Percentiles rank a stretch among this genome's conserved stretches.
Conservation (phyloP, 1,140 invertebrate species). For the Temnothorax longispinosus region DNA sequence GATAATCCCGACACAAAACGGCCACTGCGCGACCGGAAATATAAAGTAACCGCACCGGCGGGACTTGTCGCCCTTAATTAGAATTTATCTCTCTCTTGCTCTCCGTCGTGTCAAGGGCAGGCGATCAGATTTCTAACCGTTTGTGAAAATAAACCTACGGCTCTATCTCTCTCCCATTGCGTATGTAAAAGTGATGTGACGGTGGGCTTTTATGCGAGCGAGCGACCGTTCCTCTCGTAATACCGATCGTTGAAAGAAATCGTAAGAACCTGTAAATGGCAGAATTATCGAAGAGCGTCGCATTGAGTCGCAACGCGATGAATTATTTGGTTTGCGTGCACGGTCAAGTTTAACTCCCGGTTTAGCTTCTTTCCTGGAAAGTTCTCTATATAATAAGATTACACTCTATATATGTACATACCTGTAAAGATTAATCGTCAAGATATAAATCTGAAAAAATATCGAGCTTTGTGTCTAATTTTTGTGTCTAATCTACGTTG, state of each 20-base stretch:
- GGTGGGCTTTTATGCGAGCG: neutral
- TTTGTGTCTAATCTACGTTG: neutral
- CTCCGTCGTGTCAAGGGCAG: slow-evolving; percentile 15
- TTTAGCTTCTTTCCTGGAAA: neutral
- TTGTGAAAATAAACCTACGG: slow-evolving; percentile 33
- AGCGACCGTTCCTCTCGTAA: neutral
- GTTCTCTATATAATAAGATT: neutral
- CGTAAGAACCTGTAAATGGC: neutral
- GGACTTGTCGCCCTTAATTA: slow-evolving; percentile 70
- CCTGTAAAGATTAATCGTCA: neutral
- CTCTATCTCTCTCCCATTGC: neutral
- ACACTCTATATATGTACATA: neutral
- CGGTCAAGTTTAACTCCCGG: neutral
- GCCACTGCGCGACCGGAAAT: slow-evolving; percentile 62
- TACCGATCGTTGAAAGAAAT: neutral
- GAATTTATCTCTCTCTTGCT: slow-evolving; percentile 67
- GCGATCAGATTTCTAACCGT: slow-evolving; percentile 5
- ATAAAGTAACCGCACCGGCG: slow-evolving; percentile 63
- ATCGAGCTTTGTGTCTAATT: neutral
- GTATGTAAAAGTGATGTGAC: slow-evolving; percentile 13
- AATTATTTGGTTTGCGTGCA: slow-evolving; percentile 1
- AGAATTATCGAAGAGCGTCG: slow-evolving; percentile 5
- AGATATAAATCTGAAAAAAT: slow-evolving; percentile 14
- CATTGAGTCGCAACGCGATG: neutral
- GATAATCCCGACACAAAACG: slow-evolving; percentile 62